Conservation (phyloP, 2,113 vertebrate genomes). For the Corynorhinus townsendii region DNA sequence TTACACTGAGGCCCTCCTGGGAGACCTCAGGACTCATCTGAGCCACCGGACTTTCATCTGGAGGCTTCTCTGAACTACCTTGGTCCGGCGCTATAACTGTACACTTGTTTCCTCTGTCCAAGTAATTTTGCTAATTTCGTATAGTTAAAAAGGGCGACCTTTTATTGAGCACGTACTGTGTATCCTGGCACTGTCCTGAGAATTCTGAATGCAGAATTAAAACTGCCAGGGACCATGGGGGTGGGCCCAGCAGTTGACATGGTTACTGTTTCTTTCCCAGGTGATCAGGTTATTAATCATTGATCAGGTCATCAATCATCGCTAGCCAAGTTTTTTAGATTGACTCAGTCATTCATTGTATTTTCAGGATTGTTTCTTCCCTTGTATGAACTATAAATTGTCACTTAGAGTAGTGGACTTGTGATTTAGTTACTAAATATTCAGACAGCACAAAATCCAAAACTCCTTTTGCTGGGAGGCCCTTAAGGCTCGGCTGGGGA, state of each 20-base stretch:
- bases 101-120: not conserved
- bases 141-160: not conserved
- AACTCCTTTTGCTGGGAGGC: not conserved
- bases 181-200: not conserved
- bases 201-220: not conserved
- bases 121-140: not conserved
- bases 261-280: accelerated
- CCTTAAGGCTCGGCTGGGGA: not conserved
- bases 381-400: not conserved
- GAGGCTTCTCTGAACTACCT: not conserved
- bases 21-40: not conserved
- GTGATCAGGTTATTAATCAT: not conserved
- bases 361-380: not conserved
- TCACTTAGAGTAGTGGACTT: not conserved
- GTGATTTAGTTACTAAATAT: not conserved
- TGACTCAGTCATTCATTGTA: not conserved
- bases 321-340: not conserved
- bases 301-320: not conserved
- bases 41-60: not conserved
- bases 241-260: accelerated
- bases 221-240: not conserved
- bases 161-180: not conserved
- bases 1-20: not conserved
- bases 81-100: not conserved
- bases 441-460: not conserved